Base-by-base conservation (phyloP, 2,113 vertebrate genomes). In the Coreoperca whiteheadi region DNA sequence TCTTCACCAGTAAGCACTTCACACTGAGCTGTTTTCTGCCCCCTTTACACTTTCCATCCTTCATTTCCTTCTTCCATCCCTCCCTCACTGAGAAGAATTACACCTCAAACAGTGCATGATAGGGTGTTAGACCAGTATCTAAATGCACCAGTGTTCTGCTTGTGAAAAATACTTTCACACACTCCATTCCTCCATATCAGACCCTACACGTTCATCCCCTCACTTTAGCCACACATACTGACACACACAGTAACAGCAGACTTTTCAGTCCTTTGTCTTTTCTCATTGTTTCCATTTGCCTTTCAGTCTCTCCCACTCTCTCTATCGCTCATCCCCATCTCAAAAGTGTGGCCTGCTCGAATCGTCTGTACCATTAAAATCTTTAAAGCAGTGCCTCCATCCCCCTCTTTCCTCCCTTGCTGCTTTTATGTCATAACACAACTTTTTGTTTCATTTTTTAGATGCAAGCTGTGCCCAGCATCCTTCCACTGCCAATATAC, bases 361-460 rank as follows among this genome's bases (percentile, higher is more conserved):
- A 81, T 90, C 15, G 4, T 43, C 59, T 68, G 71, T 78, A 71
- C 74, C 70, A 72, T 68, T 74, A 34, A n/a, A 51, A 60, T 64
- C 74, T 80, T 66, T 73, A 78, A 30, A 23, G 66, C 57, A 34
- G 30, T 1, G 23, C 39, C 46, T 80, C 25, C 60, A 67, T 70
- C 68, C 50, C 46, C 32, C 9, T 67, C 57, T 53, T 28, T 43
- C 37, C 56, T 28, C 69, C 51, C 60, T 60, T 61, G 41, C 66
- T 75, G 74, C 59, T 69, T 79, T 82, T 51, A 51, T 72, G 37
- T 82, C n/a, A 76, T 83, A 59, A 64, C 51, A 25, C 66, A 82
- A 61, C 46, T 59, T 71, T 71, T 75, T 83, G 63, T 83, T 83
- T 75, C 43, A 86, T 83, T 89, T 90, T 89, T 89, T 82, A 75